Evolutionary conservation across 2,888 invertebrate species (phyloP).

Genomic region (Ophraella communa): DNA sequence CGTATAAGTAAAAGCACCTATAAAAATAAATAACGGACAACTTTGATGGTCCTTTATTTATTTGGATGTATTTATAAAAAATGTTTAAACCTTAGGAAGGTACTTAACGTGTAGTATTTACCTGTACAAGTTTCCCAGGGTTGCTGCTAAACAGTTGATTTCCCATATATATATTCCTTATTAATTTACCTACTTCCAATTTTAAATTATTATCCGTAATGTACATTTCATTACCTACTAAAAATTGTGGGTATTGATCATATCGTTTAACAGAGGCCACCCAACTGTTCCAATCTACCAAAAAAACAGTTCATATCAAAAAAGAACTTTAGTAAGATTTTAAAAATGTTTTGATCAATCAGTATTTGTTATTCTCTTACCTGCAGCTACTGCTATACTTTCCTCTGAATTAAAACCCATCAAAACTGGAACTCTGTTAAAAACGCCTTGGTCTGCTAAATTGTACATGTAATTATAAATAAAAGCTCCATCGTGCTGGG

Average conservation of each 20-base stretch:
- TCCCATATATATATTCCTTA: conserved; percentile 36
- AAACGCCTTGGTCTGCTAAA: conserved; percentile 20
- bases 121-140: conserved; percentile 33
- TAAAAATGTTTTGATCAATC: too few species aligned
- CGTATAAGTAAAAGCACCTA: too few species aligned
- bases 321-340: too few species aligned
- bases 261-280: conserved; percentile 8
- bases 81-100: too few species aligned
- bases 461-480: conserved; percentile 33
- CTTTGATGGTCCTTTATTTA: too few species aligned
- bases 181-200: conserved; percentile 29
- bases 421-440: conserved; percentile 37
- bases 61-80: too few species aligned
- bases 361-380: conserved; percentile 13
- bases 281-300: conserved; percentile 15
- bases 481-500: conserved; percentile 25
- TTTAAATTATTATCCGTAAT: conserved; percentile 17
- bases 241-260: conserved; percentile 24
- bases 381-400: conserved; percentile 10
- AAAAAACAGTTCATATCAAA: too few species aligned
- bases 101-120: too few species aligned
- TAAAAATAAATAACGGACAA: too few species aligned
- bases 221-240: conserved; percentile 34
- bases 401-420: conserved; percentile 39
- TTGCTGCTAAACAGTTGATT: conserved; percentile 24